Evolutionary conservation across 2,113 vertebrate genomes (phyloP).

Genomic region (Gila orcuttii): DNA sequence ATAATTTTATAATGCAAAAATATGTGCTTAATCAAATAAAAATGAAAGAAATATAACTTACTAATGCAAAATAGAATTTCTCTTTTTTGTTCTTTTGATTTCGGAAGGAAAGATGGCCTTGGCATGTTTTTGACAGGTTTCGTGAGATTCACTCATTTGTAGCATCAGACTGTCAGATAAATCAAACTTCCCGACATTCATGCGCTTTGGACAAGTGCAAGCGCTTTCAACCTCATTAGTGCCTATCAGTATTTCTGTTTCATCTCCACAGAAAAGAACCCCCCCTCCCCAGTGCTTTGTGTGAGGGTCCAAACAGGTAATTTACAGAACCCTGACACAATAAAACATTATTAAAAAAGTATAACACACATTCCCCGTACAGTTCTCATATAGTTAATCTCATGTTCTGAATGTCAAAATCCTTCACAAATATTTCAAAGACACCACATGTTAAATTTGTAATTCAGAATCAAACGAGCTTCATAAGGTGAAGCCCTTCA

Average conservation of each 20-base stretch:
- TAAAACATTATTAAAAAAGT: constrained; percentile 26
- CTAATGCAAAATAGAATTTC: not conserved
- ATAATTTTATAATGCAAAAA: no score
- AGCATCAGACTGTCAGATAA: constrained; percentile 32
- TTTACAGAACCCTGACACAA: not conserved
- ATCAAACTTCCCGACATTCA: constrained; percentile 31
- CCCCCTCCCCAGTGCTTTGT: constrained; percentile 19
- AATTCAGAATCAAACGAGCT: constrained; percentile 31
- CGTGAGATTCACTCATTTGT: not conserved
- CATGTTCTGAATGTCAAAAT: constrained; percentile 25
- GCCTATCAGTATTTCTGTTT: constrained; percentile 42
- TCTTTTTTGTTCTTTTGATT: not conserved
- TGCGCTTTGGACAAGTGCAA: constrained; percentile 17
- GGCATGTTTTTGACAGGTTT: not conserved
- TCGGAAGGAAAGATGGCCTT: not conserved
- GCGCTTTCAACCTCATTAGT: constrained; percentile 33
- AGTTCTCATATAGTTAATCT: constrained; percentile 21
- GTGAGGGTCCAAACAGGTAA: not conserved
- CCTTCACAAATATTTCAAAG: constrained; percentile 35
- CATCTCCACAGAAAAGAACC: constrained; percentile 24
- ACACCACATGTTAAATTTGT: not conserved
- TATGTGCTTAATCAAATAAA: no score
- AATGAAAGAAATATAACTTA: not conserved
- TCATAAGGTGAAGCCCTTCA: constrained; percentile 2
- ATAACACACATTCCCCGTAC: constrained; percentile 10